Evolutionary conservation across 2,797 vertebrate genomes (phyloP), one percentile per base, ranked within the genome.

Genomic region (Sarcophilus harrisii): DNA sequence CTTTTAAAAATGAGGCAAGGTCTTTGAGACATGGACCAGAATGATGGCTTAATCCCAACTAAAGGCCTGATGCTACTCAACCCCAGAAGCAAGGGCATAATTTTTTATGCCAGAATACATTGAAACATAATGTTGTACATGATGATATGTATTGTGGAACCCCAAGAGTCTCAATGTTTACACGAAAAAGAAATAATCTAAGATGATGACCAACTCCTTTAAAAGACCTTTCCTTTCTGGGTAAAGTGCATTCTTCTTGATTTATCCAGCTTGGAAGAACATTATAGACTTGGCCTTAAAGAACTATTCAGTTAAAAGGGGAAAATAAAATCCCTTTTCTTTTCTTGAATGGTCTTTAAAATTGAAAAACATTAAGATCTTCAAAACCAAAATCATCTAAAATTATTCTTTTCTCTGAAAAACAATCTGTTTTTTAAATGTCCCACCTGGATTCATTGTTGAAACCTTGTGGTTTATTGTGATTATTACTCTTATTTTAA

Each of bases 221-320:
- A 91, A 94, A 96, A 93, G 94, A 73, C 90, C 91, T 54, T 97
- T 95, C 93, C 55, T 95, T 96, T 96, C 92, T 94, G 93, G n/a
- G 94, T 91, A 94, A 96, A 94, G 49, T 96, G 32, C 52, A 92
- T 97, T 96, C 55, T 93, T 93, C 57, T 38, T 96, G 93, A 97
- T 95, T 98, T 97, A 96, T 93, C 89, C 95, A 95, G 58, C 73
- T 97, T 96, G 97, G 95, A 98, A 97, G 66, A 91, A 97, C 94
- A 96, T 89, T 89, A 90, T 94, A 93, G 93, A 95, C 93, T 95
- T 97, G 93, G 95, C 32, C 10, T 97, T 95, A 55, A 90, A 96
- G 97, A 96, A 32, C 58, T 92, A 57, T 95, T 96, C 96, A 93
- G 96, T 97, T 90, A 45, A 81, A 81, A 81, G 18, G 66, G 66